Percentiles rank a stretch among this genome's conserved stretches.
phyloP scores from a whole-genome alignment of 2,888 invertebrate species.

The Drosophila setosimentum region DNA sequence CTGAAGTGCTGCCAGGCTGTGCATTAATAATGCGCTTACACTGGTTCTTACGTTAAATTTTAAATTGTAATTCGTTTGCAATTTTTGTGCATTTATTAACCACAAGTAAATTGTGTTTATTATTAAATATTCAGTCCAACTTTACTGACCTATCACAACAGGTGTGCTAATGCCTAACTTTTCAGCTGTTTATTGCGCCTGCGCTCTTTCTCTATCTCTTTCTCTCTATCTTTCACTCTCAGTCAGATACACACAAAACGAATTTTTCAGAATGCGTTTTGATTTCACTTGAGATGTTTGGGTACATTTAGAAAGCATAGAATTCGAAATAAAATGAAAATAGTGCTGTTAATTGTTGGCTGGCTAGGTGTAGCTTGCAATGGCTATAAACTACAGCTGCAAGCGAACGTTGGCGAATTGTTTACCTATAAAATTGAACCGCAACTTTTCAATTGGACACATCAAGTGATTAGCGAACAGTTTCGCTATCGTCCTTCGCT shows the following conservation, averaged over 20 bases:
- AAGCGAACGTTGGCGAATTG: conserved; percentile 88
- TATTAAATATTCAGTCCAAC: no score
- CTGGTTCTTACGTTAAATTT: conserved; percentile 5
- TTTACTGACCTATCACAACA: conserved; percentile 65
- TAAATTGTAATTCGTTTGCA: conserved; percentile 3
- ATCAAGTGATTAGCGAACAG: conserved; percentile 83
- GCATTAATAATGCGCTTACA: no score
- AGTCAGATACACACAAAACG: conserved; percentile 62
- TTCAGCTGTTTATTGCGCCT: conserved; percentile 40
- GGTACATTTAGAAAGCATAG: conserved; percentile 21
- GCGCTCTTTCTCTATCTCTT: conserved; percentile 52
- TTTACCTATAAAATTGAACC: conserved; percentile 92
- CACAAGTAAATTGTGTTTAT: neutral
- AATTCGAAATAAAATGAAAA: conserved; percentile 45
- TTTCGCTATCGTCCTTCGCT: conserved; percentile 90
- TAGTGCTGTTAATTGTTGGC: conserved; percentile 32
- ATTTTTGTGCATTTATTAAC: neutral
- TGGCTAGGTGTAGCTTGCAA: conserved; percentile 7
- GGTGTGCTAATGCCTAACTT: conserved; percentile 20
- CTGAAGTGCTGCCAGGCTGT: conserved; percentile 29
- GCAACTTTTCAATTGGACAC: conserved; percentile 92
- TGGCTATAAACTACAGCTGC: conserved; percentile 49
- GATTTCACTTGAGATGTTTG: conserved; percentile 47
- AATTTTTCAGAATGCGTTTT: conserved; percentile 53
- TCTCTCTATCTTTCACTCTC: conserved; percentile 43